These are phyloP conservation scores for Tortrix viridana DNA, from an alignment of 2,888 invertebrate species.

Conservation along the genomic window DNA sequence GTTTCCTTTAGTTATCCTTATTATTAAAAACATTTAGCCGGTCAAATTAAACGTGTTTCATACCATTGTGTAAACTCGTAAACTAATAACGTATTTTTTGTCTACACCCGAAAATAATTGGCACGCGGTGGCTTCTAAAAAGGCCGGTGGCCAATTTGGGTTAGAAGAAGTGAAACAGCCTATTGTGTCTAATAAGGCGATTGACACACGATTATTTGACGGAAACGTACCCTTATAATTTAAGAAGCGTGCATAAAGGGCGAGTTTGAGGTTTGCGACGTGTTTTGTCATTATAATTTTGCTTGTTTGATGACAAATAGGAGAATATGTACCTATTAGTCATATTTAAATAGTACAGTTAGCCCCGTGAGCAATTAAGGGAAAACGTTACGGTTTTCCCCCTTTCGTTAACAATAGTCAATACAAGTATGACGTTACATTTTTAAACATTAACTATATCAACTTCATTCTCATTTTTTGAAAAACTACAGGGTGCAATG, in stretches of 20 bases:
- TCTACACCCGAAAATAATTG: slow-evolving; percentile 57
- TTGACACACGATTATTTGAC: slow-evolving; percentile 73
- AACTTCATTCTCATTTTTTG: too few relatives aligned
- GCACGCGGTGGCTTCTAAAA: slow-evolving; percentile 62
- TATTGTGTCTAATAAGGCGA: slow-evolving; percentile 73
- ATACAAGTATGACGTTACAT: too few relatives aligned
- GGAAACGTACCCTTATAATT: slow-evolving; percentile 43
- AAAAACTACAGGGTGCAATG: too few relatives aligned
- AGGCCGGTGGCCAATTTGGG: slow-evolving; percentile 55
- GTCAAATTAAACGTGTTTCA: slow-evolving; percentile 30
- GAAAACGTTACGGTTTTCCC: too few relatives aligned
- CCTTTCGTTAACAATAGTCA: too few relatives aligned
- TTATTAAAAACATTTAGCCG: too few relatives aligned
- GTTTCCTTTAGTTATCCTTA: too few relatives aligned
- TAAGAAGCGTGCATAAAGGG: slow-evolving; percentile 24
- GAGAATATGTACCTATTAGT: too few relatives aligned
- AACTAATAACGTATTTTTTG: slow-evolving; percentile 72
- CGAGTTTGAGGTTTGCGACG: slow-evolving; percentile 14
- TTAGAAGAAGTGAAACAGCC: slow-evolving; percentile 57
- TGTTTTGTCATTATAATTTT: background rate
- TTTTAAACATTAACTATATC: too few relatives aligned
- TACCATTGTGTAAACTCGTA: slow-evolving; percentile 78
- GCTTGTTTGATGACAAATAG: background rate
- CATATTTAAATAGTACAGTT: too few relatives aligned
- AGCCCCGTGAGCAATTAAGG: too few relatives aligned